Evolutionary conservation across 2,888 invertebrate genomes (phyloP).

Genomic region (Leptodirus hochenwartii): DNA sequence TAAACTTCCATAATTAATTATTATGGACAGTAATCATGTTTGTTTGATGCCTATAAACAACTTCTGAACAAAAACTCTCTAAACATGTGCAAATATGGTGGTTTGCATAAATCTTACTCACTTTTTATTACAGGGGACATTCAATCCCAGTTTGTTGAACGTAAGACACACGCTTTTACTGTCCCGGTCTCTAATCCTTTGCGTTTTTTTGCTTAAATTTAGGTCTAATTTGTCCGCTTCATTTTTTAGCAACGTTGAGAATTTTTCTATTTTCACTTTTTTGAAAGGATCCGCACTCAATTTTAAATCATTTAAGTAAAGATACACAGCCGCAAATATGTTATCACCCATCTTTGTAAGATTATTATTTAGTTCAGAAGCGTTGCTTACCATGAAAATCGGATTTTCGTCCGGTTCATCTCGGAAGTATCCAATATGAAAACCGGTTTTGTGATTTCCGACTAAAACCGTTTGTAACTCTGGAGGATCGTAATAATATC

Average conservation of each 20-base stretch:
- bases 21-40: conserved; percentile 1
- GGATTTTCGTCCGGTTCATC: conserved; percentile 62
- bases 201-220: conserved; percentile 35
- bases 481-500: conserved; percentile 87
- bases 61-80: conserved; percentile 2
- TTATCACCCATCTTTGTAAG: conserved; percentile 59
- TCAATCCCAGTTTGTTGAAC: conserved; percentile 67
- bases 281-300: conserved; percentile 41
- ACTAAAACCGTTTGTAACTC: conserved; percentile 76
- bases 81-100: not conserved
- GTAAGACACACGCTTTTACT: conserved; percentile 46
- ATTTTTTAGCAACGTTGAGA: conserved; percentile 40
- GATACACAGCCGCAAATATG: conserved; percentile 56
- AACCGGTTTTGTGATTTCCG: conserved; percentile 46
- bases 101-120: conserved; percentile 13
- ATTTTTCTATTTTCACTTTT: conserved; percentile 34
- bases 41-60: conserved; percentile 1
- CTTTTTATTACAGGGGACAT: conserved; percentile 67
- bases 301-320: conserved; percentile 36
- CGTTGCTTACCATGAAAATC: conserved; percentile 60
- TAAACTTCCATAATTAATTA: conserved; percentile 3
- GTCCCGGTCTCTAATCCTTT: conserved; percentile 40
- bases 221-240: conserved; percentile 44
- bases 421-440: conserved; percentile 81
- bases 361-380: conserved; percentile 43